phyloP scores from a whole-genome alignment of 1,140 invertebrate genomes.

The Sminthurides bifidus region DNA sequence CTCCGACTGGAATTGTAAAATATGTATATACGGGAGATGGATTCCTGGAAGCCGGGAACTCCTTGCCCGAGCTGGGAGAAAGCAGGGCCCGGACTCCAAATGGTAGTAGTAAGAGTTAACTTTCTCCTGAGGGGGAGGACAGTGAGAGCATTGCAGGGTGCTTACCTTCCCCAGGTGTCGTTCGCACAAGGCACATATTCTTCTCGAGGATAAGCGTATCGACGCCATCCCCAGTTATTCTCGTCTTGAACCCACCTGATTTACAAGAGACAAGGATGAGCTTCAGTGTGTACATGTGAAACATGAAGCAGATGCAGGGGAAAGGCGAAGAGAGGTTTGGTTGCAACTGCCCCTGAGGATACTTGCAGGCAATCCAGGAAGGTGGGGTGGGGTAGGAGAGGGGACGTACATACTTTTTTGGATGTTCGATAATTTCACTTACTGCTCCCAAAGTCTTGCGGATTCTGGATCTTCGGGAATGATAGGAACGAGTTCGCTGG shows the following conservation, averaged over 20 bases:
- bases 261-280: background rate
- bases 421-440: background rate
- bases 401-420: too few relatives aligned
- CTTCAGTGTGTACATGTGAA: background rate
- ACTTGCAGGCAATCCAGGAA: too few relatives aligned
- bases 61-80: background rate
- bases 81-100: background rate
- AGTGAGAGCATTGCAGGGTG: background rate
- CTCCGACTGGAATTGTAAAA: background rate
- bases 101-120: background rate
- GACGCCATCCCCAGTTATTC: conserved; percentile 23
- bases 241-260: conserved; percentile 25
- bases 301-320: background rate
- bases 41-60: background rate
- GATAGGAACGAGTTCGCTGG: background rate
- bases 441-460: background rate
- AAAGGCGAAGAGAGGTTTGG: background rate
- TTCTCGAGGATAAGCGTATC: conserved; percentile 16
- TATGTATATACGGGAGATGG: background rate
- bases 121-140: background rate
- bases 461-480: background rate
- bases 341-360: too few relatives aligned
- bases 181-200: conserved; percentile 28
- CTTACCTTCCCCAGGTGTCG: conserved; percentile 9
- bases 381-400: too few relatives aligned